Base-by-base conservation (phyloP, 2,888 invertebrate genomes). In the Drosophila sordidula region DNA sequence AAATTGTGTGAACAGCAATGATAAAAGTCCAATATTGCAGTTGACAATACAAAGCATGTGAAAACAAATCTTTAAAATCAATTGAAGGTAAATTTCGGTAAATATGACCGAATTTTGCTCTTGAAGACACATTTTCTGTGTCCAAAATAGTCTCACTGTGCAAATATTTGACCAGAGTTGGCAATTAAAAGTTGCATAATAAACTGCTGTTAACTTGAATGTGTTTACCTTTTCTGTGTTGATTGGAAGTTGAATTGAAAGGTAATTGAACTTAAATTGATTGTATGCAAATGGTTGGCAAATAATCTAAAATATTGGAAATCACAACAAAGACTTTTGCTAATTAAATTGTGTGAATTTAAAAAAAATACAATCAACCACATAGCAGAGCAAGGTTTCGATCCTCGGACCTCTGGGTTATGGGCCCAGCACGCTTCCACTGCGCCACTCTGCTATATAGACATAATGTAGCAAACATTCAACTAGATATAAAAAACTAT, bases 361-460 rank as follows among this genome's bases (percentile, higher is more conserved):
- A 18, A 18, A 18, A 18, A 18, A 18, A 18, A 18, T 18, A 1
- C 18, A 18, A 2, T 2, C 2, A 18, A 18, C 18, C 18, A 1
- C 18, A 18, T 54, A 54, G 54, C 54, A 54, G 54, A 54, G 54
- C 54, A 54, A 54, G 42, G 54, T 54, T 54, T 54, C 54, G 54
- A 54, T 44, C 54, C 54, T 54, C 44, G 54, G 54, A 54, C 54
- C 54, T 54, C 54, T 54, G 54, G 52, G 52, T 52, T 52, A 52
- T 52, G 52, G 52, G 52, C 52, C 52, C 52, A 52, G 52, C 52
- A 52, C 52, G 52, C 52, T 52, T 52, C 52, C 52, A 52, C 52
- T 52, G 52, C 52, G 52, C 52, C 54, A 54, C 54, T 54, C 54
- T 54, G 54, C 54, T 54, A 11, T 29, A 5, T 8, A 22, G 2